Evolutionary conservation across 2,888 invertebrate species (phyloP).

Genomic region (Sialis lutaria): DNA sequence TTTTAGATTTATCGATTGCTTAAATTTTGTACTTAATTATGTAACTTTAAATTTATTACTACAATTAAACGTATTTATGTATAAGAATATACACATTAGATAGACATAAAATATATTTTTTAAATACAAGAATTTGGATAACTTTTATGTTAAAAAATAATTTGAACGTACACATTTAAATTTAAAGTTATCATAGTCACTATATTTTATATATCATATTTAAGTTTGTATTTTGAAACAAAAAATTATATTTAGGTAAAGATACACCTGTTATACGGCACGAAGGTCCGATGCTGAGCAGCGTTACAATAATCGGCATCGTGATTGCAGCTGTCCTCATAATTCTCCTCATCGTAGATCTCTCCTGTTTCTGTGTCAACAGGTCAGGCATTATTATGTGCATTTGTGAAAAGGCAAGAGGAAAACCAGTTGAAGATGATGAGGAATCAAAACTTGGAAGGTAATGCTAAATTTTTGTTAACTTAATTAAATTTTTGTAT

Average conservation of each 20-base stretch:
- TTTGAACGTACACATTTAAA: too few species aligned
- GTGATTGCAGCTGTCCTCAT: slow-evolving; percentile 66
- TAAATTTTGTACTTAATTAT: too few species aligned
- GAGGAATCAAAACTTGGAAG: slow-evolving; percentile 74
- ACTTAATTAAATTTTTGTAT: too few species aligned
- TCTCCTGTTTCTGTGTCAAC: slow-evolving; percentile 54
- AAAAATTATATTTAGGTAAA: slow-evolving; percentile 12
- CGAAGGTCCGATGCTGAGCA: slow-evolving; percentile 39
- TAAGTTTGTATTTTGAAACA: not conserved
- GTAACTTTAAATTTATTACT: too few species aligned
- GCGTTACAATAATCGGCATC: slow-evolving; percentile 67
- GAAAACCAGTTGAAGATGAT: slow-evolving; percentile 48
- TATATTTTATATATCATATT: too few species aligned
- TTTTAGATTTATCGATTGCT: too few species aligned
- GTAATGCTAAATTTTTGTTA: slow-evolving; percentile 28
- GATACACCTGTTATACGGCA: slow-evolving; percentile 17
- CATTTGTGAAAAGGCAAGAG: slow-evolving; percentile 40
- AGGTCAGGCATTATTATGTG: slow-evolving; percentile 50
- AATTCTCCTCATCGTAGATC: slow-evolving; percentile 68
- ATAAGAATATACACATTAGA: too few species aligned
- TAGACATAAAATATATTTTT: too few species aligned
- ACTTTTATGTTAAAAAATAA: too few species aligned
- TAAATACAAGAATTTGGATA: too few species aligned
- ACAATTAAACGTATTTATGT: too few species aligned
- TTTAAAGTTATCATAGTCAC: too few species aligned